Evolutionary conservation across 2,797 vertebrate genomes (phyloP), one percentile per base, ranked within the genome.

Genomic region (Myioborus melanocephalus): DNA sequence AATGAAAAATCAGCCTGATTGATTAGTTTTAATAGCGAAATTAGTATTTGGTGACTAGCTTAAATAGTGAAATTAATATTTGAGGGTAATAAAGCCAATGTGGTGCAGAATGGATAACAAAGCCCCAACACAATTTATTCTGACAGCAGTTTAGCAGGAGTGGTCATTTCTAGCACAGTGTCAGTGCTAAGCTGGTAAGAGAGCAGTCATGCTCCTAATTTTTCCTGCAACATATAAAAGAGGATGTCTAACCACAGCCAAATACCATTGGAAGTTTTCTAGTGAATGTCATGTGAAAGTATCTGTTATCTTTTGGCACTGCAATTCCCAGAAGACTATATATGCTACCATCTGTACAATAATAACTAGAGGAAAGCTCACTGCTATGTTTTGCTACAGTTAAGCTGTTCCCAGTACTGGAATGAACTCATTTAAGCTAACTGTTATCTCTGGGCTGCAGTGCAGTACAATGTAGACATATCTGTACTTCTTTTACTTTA

Each of bases 371-470:
- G 63, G 71, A 84, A 92, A 87, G 66, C 50, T 63, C 53, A 56
- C 46, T 64, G 79, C 80, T 75, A 46, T 83, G 73, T 71, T 95
- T 71, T 92, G 65, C 77, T 71, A 75, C 64, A 81, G 83, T 71
- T 91, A 90, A 93, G 93, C 80, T 76, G 69, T 49, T 93, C 65
- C 88, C 49, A 78, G 59, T 61, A 93, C 92, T 86, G 53, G 88
- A 86, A 90, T 39, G 73, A 90, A 95, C 61, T 88, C 57, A 86
- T 90, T 91, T 91, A 93, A 86, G 43, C 73, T 72, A 82, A 79
- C 87, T 83, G 93, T 96, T 96, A 93, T 94, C 88, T 96, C 77
- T 56, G 65, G 71, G 65, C 27, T 86, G 88, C 90, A 96, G 88
- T 68, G 83, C 57, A 94, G 86, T 85, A 93, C 92, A 90, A 88